Percentiles rank a stretch among this genome's conserved stretches.
Evolutionary conservation across 2,113 vertebrate species (phyloP).

Genomic region (Syngnathoides biaculeatus): DNA sequence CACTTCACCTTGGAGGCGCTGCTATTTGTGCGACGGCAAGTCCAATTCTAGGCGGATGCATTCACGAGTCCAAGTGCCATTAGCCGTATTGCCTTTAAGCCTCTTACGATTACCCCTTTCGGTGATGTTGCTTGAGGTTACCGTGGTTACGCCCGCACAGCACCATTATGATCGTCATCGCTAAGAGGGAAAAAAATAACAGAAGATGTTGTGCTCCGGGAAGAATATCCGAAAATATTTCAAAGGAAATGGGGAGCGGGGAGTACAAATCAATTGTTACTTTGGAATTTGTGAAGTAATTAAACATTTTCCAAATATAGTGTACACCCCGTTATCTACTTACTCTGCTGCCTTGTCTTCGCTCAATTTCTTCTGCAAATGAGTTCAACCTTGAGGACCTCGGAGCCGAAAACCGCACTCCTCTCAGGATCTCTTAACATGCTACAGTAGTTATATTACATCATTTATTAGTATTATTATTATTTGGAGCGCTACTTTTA

Average conservation of each 20-base stretch:
- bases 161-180: neutral
- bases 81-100: neutral
- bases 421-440: neutral
- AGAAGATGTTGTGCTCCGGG: neutral
- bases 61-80: neutral
- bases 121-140: neutral
- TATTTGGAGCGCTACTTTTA: constrained; percentile 5
- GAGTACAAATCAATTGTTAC: neutral
- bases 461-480: neutral
- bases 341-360: neutral
- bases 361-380: neutral
- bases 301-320: neutral
- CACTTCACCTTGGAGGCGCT: neutral
- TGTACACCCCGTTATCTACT: neutral
- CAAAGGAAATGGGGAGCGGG: no score
- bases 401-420: neutral
- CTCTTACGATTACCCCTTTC: neutral
- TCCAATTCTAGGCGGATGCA: neutral
- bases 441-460: neutral
- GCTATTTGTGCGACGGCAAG: neutral
- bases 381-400: neutral
- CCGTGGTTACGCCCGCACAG: neutral
- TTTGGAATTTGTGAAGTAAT: neutral
- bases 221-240: neutral
- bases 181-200: neutral